Percentiles rank a stretch among this genome's conserved stretches.
These are phyloP conservation scores for Arizona elegans DNA, from an alignment of 2,113 vertebrate species.

Conservation along the genomic window DNA sequence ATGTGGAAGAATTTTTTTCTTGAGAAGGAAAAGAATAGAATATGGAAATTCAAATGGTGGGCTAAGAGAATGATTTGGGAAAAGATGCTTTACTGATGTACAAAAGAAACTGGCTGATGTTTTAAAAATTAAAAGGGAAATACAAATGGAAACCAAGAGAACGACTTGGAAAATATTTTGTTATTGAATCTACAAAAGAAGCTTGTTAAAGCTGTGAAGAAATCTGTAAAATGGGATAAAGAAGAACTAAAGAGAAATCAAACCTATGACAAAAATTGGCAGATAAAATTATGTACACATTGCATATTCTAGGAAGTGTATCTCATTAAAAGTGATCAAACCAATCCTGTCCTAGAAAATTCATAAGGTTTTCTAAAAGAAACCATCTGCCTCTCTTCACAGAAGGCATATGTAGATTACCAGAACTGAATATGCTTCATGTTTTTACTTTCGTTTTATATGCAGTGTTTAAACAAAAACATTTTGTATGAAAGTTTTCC, in stretches of 20 bases:
- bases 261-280: background rate
- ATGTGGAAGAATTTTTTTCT: too few species aligned
- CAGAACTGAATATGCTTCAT: slow-evolving; percentile 25
- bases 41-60: too few species aligned
- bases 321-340: background rate
- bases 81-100: background rate
- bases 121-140: background rate
- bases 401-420: slow-evolving; percentile 24
- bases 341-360: background rate
- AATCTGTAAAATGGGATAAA: background rate
- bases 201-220: background rate
- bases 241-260: background rate
- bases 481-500: slow-evolving; percentile 37
- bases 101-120: background rate
- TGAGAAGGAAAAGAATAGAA: too few species aligned
- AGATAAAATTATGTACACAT: background rate
- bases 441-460: slow-evolving; percentile 27
- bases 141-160: background rate
- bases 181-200: background rate
- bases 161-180: background rate
- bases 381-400: background rate
- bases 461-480: slow-evolving; percentile 31
- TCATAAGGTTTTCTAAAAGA: background rate
- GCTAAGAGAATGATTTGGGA: background rate
- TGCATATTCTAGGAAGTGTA: background rate